Conservation (phyloP, 1,140 invertebrate genomes). For the Drepana arcuata region DNA sequence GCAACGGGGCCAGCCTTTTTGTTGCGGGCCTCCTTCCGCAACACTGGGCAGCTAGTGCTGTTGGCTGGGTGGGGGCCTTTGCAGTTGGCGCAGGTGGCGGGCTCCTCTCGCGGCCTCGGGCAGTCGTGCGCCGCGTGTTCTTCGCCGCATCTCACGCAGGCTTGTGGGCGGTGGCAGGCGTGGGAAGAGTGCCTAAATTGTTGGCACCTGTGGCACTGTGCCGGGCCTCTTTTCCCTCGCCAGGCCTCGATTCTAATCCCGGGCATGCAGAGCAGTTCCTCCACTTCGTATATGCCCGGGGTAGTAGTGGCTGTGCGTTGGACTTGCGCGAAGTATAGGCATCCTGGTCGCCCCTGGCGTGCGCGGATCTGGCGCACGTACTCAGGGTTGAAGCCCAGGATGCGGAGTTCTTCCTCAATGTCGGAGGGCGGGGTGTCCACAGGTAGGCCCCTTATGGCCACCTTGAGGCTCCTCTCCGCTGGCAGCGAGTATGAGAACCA, state of each 20-base stretch:
- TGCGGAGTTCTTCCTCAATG: background rate
- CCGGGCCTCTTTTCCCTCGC: constrained; percentile 5
- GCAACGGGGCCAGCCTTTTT: too few relatives aligned
- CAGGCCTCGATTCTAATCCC: background rate
- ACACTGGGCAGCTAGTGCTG: too few relatives aligned
- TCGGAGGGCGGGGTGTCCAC: background rate
- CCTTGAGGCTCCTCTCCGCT: background rate
- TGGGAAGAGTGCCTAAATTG: background rate
- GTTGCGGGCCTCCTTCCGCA: too few relatives aligned
- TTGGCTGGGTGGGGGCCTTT: too few relatives aligned
- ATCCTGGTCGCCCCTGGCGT: background rate
- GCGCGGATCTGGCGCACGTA: background rate
- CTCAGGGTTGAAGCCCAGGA: background rate
- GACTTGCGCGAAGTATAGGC: background rate
- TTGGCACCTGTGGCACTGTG: constrained; percentile 10
- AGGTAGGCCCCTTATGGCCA: background rate
- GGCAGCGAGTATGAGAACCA: background rate
- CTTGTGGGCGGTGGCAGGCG: background rate
- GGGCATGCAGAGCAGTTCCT: background rate
- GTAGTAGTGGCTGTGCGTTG: background rate
- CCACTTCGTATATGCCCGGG: background rate
- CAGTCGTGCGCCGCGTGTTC: too few relatives aligned
- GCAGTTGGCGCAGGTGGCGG: background rate
- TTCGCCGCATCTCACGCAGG: too few relatives aligned
- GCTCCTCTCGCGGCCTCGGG: background rate